Conservation (phyloP, 2,113 vertebrate genomes). For the Apodemus sylvaticus region DNA sequence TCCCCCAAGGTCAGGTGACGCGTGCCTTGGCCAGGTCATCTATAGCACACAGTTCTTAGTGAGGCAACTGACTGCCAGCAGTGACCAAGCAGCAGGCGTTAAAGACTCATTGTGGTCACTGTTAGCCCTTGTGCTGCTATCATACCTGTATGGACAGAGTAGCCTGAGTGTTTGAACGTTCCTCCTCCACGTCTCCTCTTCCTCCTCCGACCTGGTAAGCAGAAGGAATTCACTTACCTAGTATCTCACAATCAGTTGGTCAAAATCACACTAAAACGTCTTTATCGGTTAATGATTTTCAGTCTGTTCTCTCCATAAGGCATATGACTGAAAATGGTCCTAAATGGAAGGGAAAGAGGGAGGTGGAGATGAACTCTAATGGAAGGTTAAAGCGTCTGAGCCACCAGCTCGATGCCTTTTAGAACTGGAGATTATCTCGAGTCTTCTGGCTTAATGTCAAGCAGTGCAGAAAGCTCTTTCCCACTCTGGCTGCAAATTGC, state of each 20-base stretch:
- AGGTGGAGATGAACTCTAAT: conserved; percentile 13
- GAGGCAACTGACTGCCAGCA: not conserved
- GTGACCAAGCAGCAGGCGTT: not conserved
- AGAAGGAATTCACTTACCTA: conserved; percentile 21
- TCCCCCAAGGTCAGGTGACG: not conserved
- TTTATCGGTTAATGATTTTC: conserved; percentile 35
- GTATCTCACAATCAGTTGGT: conserved; percentile 41
- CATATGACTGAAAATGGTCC: conserved; percentile 31
- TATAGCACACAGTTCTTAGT: not conserved
- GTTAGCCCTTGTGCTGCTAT: not conserved
- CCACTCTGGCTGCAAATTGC: not conserved
- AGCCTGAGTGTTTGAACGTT: conserved; percentile 2
- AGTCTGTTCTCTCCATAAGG: not conserved
- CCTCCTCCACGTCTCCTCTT: too few relatives aligned
- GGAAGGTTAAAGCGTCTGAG: conserved; percentile 35
- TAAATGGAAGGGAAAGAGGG: not conserved
- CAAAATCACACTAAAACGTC: conserved; percentile 26
- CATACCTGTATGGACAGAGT: not conserved
- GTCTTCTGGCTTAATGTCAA: conserved; percentile 55
- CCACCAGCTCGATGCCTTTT: conserved; percentile 10
- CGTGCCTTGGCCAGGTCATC: not conserved
- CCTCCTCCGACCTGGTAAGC: not conserved
- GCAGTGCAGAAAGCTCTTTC: conserved; percentile 45
- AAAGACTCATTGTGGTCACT: not conserved
- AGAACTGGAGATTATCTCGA: conserved; percentile 61